These are phyloP conservation scores for Eurytoma adleriae DNA, from an alignment of 2,888 invertebrate species.

Conservation along the genomic window DNA sequence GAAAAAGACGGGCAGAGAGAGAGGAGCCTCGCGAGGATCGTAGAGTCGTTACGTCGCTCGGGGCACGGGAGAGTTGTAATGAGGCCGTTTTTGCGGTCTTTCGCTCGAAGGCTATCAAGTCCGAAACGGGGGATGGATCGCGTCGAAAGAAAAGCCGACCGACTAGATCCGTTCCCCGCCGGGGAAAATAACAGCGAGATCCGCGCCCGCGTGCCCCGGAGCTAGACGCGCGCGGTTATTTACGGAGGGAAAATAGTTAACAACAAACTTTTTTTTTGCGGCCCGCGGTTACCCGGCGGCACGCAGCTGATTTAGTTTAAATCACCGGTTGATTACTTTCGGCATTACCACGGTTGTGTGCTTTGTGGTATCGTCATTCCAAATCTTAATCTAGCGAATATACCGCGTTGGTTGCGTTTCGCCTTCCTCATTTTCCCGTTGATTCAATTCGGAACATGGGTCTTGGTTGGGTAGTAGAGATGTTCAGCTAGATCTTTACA, in stretches of 20 bases:
- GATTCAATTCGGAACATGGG: too few species aligned
- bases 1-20: background rate
- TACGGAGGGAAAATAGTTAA: background rate
- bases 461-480: background rate
- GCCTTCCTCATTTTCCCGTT: too few species aligned
- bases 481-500: background rate
- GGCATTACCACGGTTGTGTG: too few species aligned
- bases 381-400: too few species aligned
- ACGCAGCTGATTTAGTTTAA: too few species aligned
- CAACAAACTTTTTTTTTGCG: slow-evolving; percentile 7
- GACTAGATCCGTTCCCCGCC: background rate
- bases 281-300: background rate
- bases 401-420: too few species aligned
- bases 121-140: slow-evolving; percentile 28
- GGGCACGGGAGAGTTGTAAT: slow-evolving; percentile 32
- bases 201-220: background rate
- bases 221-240: too few species aligned
- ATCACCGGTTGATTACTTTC: too few species aligned
- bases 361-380: background rate
- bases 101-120: slow-evolving; percentile 51
- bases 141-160: slow-evolving; percentile 12
- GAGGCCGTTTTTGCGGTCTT: slow-evolving; percentile 45
- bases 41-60: slow-evolving; percentile 11
- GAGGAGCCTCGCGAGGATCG: background rate
- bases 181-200: slow-evolving; percentile 3